phyloP scores from a whole-genome alignment of 2,888 invertebrate genomes.

The Psylliodes chrysocephalus region DNA sequence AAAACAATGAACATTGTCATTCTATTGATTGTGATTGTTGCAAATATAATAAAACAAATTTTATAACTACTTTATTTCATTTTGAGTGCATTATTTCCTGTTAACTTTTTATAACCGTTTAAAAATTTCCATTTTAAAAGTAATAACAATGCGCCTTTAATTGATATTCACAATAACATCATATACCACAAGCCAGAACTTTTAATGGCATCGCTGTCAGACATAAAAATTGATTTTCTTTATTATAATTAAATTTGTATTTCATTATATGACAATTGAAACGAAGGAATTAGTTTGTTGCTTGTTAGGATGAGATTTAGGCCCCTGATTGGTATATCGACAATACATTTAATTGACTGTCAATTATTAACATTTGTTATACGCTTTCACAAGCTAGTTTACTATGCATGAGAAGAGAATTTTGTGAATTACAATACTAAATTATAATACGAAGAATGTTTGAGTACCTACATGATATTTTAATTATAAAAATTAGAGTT shows the following conservation, averaged over 20 bases:
- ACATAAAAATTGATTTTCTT: not conserved
- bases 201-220: not conserved
- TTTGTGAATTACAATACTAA: no score
- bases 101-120: not conserved
- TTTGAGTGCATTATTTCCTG: not conserved
- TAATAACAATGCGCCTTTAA: not conserved
- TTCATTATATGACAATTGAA: not conserved
- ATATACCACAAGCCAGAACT: not conserved
- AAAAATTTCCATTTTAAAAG: not conserved
- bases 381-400: not conserved
- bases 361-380: not conserved
- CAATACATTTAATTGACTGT: not conserved
- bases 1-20: not conserved
- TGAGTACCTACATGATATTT: no score
- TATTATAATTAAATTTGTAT: not conserved
- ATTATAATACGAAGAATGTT: no score
- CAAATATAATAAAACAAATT: not conserved
- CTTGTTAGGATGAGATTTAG: not conserved
- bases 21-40: not conserved
- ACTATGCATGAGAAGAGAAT: not conserved
- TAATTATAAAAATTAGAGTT: no score
- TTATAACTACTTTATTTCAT: not conserved
- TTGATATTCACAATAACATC: not conserved
- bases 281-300: not conserved
- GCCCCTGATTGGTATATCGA: not conserved